Evolutionary conservation across 1,140 invertebrate species (phyloP).

Genomic region (Zaprionus gabonicus): DNA sequence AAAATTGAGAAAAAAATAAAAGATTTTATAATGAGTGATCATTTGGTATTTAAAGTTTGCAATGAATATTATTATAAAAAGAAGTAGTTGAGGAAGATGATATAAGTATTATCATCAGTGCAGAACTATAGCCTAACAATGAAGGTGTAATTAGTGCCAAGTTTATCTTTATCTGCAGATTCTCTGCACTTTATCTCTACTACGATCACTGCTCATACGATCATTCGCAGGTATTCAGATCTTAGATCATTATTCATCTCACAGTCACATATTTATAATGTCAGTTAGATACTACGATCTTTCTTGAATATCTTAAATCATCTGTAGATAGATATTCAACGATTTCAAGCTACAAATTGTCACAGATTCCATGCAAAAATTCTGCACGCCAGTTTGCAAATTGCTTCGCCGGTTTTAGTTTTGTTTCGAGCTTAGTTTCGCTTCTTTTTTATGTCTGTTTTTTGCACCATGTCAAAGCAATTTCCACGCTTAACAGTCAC

Average conservation of each 20-base stretch:
- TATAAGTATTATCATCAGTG: too few species aligned
- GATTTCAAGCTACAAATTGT: neutral
- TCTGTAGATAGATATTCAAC: neutral
- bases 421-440: neutral
- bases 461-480: slow-evolving; percentile 30
- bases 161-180: too few species aligned
- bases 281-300: too few species aligned
- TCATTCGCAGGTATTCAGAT: too few species aligned
- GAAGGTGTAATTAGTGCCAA: too few species aligned
- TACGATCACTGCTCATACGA: too few species aligned
- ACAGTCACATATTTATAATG: neutral
- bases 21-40: slow-evolving; percentile 33
- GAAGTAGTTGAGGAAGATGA: neutral
- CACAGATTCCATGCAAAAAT: slow-evolving; percentile 6
- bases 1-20: slow-evolving; percentile 72
- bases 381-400: slow-evolving; percentile 6
- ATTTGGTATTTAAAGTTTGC: slow-evolving; percentile 25
- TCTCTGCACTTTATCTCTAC: too few species aligned
- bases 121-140: neutral
- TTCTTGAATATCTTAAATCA: too few species aligned
- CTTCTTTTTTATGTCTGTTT: neutral
- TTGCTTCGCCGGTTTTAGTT: slow-evolving; percentile 1
- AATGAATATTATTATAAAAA: slow-evolving; percentile 1
- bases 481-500: slow-evolving; percentile 38
- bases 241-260: neutral